Base-by-base conservation (phyloP, 2,113 vertebrate species). In the Oryzias celebensis region DNA sequence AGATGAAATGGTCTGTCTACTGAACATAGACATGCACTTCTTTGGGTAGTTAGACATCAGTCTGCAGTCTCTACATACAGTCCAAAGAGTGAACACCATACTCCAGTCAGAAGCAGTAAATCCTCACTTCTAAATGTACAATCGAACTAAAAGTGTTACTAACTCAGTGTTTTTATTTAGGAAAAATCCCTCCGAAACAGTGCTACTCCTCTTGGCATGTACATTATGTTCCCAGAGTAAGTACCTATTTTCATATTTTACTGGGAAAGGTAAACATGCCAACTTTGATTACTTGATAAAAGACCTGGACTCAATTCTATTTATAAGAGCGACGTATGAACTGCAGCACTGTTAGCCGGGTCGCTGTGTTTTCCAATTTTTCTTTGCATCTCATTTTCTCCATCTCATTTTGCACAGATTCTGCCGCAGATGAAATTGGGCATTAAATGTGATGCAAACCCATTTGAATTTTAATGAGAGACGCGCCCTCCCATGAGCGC, bases 401-500 rank as follows among this genome's bases (percentile, higher is more conserved):
- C 41, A 51, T 75, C 68, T 80, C 42, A 64, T 74, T 77, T 70
- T 63, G 52, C 45, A 70, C 58, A 36, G 1, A 73, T 73, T 77
- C 59, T 79, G 52, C 75, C 1, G 62, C 43, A 75, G 70, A 84
- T 78, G 20, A 81, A 81, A 78, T 72, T 76, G 67, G 65, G 75
- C 59, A 79, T 81, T 82, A 82, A 84, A 81, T 81, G 62, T 71
- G 59, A 73, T 70, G 59, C 65, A 31, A 61, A 60, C n/a, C 58
- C 54, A 65, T 71, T 70, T 81, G 77, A 73, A 86, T 86, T 79
- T 79, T 77, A 84, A 75, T 69, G 75, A 79, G 70, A 56, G 48
- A 44, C 49, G 0, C 0, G 58, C 49, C 23, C 52, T 78, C 22
- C 46, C 45, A 65, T 63, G 67, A 42, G 20, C 22, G 14, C 52